phyloP scores from a whole-genome alignment of 2,797 vertebrate species.

The Chaetodon trifasciatus region DNA sequence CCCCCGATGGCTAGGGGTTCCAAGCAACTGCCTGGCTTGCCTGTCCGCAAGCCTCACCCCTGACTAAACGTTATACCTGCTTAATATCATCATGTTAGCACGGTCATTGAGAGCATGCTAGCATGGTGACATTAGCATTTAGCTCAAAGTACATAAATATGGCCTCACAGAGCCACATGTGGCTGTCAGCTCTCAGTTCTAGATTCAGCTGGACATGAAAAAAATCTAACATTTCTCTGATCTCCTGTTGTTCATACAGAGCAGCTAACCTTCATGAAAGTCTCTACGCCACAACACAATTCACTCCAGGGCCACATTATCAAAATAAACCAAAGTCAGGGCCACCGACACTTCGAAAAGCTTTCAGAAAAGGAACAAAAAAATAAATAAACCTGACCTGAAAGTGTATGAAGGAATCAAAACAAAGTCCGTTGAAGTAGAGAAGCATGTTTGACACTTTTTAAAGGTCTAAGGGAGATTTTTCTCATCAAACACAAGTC shows the following conservation, averaged over 20 bases:
- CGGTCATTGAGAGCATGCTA: not conserved
- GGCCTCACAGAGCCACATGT: not conserved
- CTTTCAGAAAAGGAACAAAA: conserved; percentile 44
- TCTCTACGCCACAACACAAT: conserved; percentile 23
- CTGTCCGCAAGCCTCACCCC: too few relatives aligned
- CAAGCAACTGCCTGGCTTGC: too few relatives aligned
- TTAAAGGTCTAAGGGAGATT: not conserved
- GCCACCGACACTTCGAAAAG: conserved; percentile 43
- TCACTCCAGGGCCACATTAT: conserved; percentile 36
- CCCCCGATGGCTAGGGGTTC: too few relatives aligned
- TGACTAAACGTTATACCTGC: not conserved
- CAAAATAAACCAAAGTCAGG: conserved; percentile 60
- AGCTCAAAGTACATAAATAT: not conserved
- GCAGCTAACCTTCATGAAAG: conserved; percentile 28
- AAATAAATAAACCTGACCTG: conserved; percentile 62
- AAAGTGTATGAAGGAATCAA: conserved; percentile 46
- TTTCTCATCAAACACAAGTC: conserved; percentile 13
- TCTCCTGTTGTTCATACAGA: conserved; percentile 10
- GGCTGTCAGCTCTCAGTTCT: not conserved
- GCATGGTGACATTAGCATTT: not conserved
- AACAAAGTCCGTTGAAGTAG: conserved; percentile 26
- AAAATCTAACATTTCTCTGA: conserved; percentile 18
- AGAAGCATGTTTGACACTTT: conserved; percentile 45
- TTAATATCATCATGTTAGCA: not conserved
- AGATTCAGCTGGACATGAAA: conserved; percentile 1